A percentile compares a stretch with the other conserved stretches of the same genome.
phyloP scores from a whole-genome alignment of 1,140 invertebrate species.

The Steinernema khuongi region DNA sequence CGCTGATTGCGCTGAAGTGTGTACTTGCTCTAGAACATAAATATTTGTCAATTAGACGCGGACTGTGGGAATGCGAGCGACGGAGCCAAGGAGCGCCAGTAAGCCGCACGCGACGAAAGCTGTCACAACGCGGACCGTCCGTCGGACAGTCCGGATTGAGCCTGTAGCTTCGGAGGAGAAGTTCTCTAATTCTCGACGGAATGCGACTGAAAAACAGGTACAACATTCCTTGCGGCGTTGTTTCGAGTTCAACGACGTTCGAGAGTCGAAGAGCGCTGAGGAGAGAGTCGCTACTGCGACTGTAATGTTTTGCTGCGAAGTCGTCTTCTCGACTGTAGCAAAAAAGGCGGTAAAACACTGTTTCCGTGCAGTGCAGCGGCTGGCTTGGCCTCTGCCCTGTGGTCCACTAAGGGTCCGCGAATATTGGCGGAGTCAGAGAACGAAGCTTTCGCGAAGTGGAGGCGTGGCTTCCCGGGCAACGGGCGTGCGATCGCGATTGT shows the following conservation, averaged over 20 bases:
- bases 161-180: background rate
- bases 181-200: too few relatives aligned
- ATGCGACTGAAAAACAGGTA: too few relatives aligned
- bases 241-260: too few relatives aligned
- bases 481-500: constrained; percentile 14
- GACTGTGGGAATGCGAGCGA: background rate
- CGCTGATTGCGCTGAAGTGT: background rate
- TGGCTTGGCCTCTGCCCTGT: background rate
- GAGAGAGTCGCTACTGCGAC: too few relatives aligned
- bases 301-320: too few relatives aligned
- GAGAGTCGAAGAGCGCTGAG: too few relatives aligned
- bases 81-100: background rate
- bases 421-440: constrained; percentile 10
- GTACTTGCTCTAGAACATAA: constrained; percentile 10
- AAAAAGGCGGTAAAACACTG: too few relatives aligned
- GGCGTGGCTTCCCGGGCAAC: constrained; percentile 12
- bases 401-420: constrained; percentile 8
- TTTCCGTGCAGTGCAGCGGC: too few relatives aligned
- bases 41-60: constrained; percentile 14
- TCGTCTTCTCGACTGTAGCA: too few relatives aligned
- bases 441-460: constrained; percentile 5
- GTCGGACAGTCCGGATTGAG: background rate
- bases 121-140: background rate
- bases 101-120: background rate
- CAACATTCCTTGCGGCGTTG: too few relatives aligned